Percentiles rank a stretch among this genome's conserved stretches.
phyloP scores from a whole-genome alignment of 2,888 invertebrate genomes.

The Cremastobaeus sp. region DNA sequence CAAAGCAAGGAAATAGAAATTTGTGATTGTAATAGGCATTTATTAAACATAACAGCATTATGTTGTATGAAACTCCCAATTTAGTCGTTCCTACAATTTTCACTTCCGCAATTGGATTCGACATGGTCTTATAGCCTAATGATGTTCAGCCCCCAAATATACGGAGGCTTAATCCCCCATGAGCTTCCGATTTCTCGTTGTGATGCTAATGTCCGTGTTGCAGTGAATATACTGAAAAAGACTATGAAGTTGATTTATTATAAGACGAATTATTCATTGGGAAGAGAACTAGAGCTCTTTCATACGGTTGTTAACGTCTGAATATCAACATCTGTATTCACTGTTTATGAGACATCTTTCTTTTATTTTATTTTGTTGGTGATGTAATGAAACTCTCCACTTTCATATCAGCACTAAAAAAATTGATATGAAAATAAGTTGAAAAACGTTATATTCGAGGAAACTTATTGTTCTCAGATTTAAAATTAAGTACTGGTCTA shows the following conservation, averaged over 20 bases:
- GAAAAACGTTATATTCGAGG: no score
- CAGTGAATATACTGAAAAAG: conserved; percentile 33
- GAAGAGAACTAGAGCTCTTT: conserved; percentile 29
- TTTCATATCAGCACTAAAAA: no score
- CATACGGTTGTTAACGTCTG: conserved; percentile 25
- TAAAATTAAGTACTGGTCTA: no score
- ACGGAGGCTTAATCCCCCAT: conserved; percentile 16
- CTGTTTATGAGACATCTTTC: no score
- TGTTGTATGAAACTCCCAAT: conserved; percentile 4
- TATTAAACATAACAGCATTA: no score
- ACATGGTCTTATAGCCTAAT: conserved; percentile 67
- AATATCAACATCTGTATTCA: no score
- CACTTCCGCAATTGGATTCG: conserved; percentile 62
- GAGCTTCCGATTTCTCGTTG: conserved; percentile 42
- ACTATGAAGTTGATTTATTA: conserved; percentile 36
- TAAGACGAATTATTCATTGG: conserved; percentile 33
- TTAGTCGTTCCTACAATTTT: conserved; percentile 15
- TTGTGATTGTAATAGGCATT: no score
- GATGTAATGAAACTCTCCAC: no score
- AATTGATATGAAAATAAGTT: no score
- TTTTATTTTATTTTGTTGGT: no score
- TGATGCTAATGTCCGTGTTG: conserved; percentile 40
- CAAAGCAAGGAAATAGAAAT: no score
- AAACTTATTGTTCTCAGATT: no score
- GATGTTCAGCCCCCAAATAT: conserved; percentile 46